These are phyloP conservation scores for Alcis repandata DNA, from an alignment of 2,888 invertebrate species.

Conservation along the genomic window DNA sequence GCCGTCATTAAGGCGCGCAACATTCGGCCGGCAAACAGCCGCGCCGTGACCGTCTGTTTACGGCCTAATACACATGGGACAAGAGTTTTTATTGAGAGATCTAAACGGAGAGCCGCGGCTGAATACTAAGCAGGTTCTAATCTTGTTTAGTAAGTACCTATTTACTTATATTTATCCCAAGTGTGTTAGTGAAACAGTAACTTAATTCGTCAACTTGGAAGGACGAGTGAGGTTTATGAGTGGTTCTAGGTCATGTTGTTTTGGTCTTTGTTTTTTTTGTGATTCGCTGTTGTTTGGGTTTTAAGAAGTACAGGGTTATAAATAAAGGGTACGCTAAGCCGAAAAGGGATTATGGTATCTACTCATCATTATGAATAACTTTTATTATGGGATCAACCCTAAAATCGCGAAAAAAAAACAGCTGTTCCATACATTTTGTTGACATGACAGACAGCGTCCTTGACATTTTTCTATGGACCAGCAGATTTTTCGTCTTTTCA, in stretches of 20 bases:
- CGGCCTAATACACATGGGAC: conserved; percentile 14
- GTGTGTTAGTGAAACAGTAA: conserved; percentile 1
- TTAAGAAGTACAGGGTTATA: too few relatives aligned
- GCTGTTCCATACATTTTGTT: too few relatives aligned
- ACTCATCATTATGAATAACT: too few relatives aligned
- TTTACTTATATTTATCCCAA: conserved; percentile 10
- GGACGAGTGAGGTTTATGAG: conserved; percentile 4
- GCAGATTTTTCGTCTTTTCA: too few relatives aligned
- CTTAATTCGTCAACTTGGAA: conserved; percentile 11
- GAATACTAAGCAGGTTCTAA: conserved; percentile 29
- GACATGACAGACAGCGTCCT: too few relatives aligned
- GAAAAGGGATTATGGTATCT: too few relatives aligned
- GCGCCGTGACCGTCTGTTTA: conserved; percentile 26
- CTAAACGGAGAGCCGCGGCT: conserved; percentile 17
- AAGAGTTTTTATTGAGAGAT: conserved; percentile 11
- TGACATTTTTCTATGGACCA: too few relatives aligned
- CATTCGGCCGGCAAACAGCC: conserved; percentile 20
- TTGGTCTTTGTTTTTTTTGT: background rate
- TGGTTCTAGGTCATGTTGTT: background rate
- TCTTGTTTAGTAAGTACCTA: conserved; percentile 11
- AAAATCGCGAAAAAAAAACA: too few relatives aligned
- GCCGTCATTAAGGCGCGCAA: conserved; percentile 16
- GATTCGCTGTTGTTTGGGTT: too few relatives aligned
- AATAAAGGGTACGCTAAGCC: too few relatives aligned
- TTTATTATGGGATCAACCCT: too few relatives aligned